phyloP scores from a whole-genome alignment of 1,140 invertebrate genomes.

The Brachionus koreanus region DNA sequence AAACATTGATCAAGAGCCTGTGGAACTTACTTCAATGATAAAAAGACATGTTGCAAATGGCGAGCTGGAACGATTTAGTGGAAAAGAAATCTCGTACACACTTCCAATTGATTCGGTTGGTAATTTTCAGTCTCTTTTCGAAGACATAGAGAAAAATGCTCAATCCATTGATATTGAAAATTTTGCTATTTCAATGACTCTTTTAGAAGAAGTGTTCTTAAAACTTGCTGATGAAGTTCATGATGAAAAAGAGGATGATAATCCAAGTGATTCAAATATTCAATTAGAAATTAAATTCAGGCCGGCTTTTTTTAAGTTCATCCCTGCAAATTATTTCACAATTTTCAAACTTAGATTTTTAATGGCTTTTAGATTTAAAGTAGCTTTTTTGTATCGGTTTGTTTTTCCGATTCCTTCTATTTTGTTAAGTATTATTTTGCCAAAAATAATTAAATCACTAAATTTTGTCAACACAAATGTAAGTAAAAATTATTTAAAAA shows the following conservation, averaged over 20 bases:
- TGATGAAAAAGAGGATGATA: background rate
- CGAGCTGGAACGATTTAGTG: background rate
- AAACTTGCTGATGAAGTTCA: conserved; percentile 53
- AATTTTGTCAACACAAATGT: background rate
- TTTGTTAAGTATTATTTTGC: background rate
- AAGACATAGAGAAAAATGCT: conserved; percentile 64
- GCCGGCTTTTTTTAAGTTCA: background rate
- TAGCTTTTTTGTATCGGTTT: conserved; percentile 8
- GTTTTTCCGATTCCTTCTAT: background rate
- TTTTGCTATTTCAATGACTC: conserved; percentile 74
- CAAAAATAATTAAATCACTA: background rate
- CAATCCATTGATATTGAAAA: conserved; percentile 66
- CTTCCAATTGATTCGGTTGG: conserved; percentile 6
- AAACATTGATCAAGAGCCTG: background rate
- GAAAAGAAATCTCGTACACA: conserved; percentile 8
- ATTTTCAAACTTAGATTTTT: conserved; percentile 19
- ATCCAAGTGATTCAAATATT: background rate
- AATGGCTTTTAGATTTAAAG: background rate
- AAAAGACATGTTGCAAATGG: background rate
- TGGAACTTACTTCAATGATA: background rate
- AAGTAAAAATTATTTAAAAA: background rate
- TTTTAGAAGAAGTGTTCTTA: conserved; percentile 80
- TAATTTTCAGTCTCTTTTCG: conserved; percentile 60
- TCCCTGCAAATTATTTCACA: background rate
- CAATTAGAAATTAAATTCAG: background rate